These are phyloP conservation scores for Halocaridina rubra DNA, from an alignment of 2,888 invertebrate genomes.

Conservation along the genomic window DNA sequence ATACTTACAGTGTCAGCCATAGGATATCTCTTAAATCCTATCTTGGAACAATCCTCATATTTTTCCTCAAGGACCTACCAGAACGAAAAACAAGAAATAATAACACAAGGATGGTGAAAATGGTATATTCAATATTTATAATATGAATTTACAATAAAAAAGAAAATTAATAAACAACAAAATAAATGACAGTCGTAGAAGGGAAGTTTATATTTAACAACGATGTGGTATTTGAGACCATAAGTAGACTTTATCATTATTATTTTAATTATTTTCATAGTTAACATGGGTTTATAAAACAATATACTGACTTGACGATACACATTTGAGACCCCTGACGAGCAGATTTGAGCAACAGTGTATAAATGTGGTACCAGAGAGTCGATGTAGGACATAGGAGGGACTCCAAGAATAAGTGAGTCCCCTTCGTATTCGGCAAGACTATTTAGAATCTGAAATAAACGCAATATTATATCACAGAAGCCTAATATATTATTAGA, in stretches of 20 bases:
- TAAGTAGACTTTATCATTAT: too few relatives aligned
- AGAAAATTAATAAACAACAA: neutral
- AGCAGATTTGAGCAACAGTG: conserved; percentile 76
- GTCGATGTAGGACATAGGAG: conserved; percentile 46
- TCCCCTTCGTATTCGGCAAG: conserved; percentile 32
- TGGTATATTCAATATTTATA: neutral
- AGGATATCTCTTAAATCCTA: conserved; percentile 64
- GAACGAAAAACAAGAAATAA: conserved; percentile 48
- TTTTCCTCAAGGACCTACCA: conserved; percentile 62
- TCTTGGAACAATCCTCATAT: conserved; percentile 54
- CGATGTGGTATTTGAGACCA: too few relatives aligned
- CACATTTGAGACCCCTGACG: neutral
- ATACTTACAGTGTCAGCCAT: conserved; percentile 67
- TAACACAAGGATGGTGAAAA: neutral
- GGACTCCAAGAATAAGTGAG: neutral
- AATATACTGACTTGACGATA: neutral
- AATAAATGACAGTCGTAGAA: too few relatives aligned
- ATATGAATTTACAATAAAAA: neutral
- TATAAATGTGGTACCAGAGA: conserved; percentile 71
- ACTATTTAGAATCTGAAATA: conserved; percentile 48
- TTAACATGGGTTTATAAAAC: too few relatives aligned
- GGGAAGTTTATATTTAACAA: too few relatives aligned
- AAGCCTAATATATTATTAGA: too few relatives aligned
- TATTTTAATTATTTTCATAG: too few relatives aligned
- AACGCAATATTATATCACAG: too few relatives aligned